These are phyloP conservation scores for Cottus gobio DNA, from an alignment of 2,113 vertebrate species.

Conservation along the genomic window DNA sequence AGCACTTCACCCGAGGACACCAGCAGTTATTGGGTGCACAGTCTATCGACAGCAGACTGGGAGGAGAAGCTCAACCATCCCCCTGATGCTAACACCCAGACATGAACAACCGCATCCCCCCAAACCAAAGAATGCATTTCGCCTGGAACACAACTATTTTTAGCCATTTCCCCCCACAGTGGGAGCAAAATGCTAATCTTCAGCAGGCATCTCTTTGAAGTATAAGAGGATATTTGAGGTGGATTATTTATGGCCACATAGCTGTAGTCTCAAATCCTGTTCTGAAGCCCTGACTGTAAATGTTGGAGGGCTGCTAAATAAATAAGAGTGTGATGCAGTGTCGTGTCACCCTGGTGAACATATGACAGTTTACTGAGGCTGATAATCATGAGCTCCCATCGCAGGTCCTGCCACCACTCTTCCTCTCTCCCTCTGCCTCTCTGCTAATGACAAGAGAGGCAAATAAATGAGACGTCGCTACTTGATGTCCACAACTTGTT, in stretches of 20 bases:
- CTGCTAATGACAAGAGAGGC: constrained; percentile 46
- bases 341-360: constrained; percentile 12
- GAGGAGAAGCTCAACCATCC: constrained; percentile 25
- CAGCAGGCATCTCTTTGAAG: constrained; percentile 81
- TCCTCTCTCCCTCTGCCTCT: neutral
- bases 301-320: constrained; percentile 43
- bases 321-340: constrained; percentile 36
- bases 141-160: constrained; percentile 69
- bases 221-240: constrained; percentile 77
- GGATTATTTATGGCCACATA: constrained; percentile 80
- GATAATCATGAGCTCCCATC: constrained; percentile 45
- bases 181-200: constrained; percentile 78
- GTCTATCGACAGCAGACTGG: constrained; percentile 49
- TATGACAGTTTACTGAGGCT: constrained; percentile 35
- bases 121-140: constrained; percentile 28
- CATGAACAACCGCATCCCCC: constrained; percentile 49
- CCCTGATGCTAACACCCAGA: constrained; percentile 54
- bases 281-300: constrained; percentile 52
- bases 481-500: constrained; percentile 44
- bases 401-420: neutral
- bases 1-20: constrained; percentile 59
- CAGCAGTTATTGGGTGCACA: constrained; percentile 48
- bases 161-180: constrained; percentile 58
- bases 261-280: constrained; percentile 76
- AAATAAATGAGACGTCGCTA: constrained; percentile 19